Base-by-base conservation (phyloP, 2,888 invertebrate genomes). In the Prosopocoilus inquinatus region DNA sequence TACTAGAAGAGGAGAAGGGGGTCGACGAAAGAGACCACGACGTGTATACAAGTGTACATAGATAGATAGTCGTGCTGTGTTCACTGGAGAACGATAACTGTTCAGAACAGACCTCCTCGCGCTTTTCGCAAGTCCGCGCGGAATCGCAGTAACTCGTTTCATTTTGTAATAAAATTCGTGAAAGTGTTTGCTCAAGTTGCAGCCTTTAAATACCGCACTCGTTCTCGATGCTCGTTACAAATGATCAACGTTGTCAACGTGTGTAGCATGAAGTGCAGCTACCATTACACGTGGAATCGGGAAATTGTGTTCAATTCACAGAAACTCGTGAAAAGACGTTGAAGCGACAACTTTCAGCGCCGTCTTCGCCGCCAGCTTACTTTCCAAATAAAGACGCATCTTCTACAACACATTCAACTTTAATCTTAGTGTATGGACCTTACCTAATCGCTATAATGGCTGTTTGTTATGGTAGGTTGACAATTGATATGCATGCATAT, bases 241-340 rank as follows among this genome's bases (percentile, higher is more conserved):
- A 78, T 79, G 79, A 62, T 63, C 66, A 57, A 63, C 62, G 54
- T 63, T 60, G 60, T 63, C 64, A 64, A 63, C 67, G 69, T 69
- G 70, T 68, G 77, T 82, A 81, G 83, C 79, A 83, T 84, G 83
- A 82, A 80, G 82, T 89, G 87, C 86, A 86, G 86, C 81, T 91
- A 91, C 84, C 88, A 86, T 79, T 91, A 90, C 86, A 90, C 90
- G 82, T 93, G 92, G 92, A 92, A 91, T 81, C 88, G 89, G 81
- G 91, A 92, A 82, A 92, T 93, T 79, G 89, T 93, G 80, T 87
- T 93, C 82, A 92, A 92, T 82, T 92, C 92, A 78, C 91, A 93
- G 79, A 93, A 93, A 82, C 83, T 93, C 75, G 92, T 93, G 72
- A 93, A 93, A 81, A 90, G 93, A 91, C 92, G 92, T 84, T 90